phyloP scores from a whole-genome alignment of 2,888 invertebrate species.

The Neelides folsomi region DNA sequence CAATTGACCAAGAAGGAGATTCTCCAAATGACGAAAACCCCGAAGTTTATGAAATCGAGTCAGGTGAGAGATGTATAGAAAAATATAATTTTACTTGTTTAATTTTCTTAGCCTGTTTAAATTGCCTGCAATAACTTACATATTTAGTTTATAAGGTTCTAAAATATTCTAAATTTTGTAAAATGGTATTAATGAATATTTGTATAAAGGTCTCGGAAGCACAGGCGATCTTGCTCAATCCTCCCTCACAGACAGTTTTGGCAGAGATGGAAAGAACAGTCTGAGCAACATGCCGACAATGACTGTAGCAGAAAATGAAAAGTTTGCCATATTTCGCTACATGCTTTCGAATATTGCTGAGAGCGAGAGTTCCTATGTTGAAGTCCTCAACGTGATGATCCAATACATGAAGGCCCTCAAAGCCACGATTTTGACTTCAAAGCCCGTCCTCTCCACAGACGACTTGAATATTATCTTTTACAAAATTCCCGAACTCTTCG shows the following conservation, averaged over 20 bases:
- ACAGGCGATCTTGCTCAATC: too few species aligned
- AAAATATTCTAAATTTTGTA: too few species aligned
- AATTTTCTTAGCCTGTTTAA: too few species aligned
- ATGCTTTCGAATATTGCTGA: slow-evolving; percentile 81
- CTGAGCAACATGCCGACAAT: slow-evolving; percentile 29
- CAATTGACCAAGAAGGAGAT: slow-evolving; percentile 43
- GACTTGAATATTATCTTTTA: slow-evolving; percentile 85
- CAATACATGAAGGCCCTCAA: slow-evolving; percentile 86
- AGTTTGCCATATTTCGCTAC: slow-evolving; percentile 72
- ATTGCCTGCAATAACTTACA: too few species aligned
- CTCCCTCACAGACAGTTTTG: not conserved
- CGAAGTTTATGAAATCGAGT: slow-evolving; percentile 34
- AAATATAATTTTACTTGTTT: too few species aligned
- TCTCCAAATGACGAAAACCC: slow-evolving; percentile 36
- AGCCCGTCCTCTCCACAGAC: slow-evolving; percentile 74
- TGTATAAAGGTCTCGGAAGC: too few species aligned
- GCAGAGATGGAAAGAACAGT: slow-evolving; percentile 14
- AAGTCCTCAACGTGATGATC: slow-evolving; percentile 74
- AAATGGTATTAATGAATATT: too few species aligned
- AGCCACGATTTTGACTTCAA: slow-evolving; percentile 71
- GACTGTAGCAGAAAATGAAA: slow-evolving; percentile 51
- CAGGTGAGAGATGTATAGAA: slow-evolving; percentile 20
- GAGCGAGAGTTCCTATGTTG: slow-evolving; percentile 79
- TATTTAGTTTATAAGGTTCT: too few species aligned
- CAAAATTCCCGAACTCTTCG: slow-evolving; percentile 76